Conservation (phyloP, 2,888 invertebrate genomes). For the Neocrepidodera transversa region DNA sequence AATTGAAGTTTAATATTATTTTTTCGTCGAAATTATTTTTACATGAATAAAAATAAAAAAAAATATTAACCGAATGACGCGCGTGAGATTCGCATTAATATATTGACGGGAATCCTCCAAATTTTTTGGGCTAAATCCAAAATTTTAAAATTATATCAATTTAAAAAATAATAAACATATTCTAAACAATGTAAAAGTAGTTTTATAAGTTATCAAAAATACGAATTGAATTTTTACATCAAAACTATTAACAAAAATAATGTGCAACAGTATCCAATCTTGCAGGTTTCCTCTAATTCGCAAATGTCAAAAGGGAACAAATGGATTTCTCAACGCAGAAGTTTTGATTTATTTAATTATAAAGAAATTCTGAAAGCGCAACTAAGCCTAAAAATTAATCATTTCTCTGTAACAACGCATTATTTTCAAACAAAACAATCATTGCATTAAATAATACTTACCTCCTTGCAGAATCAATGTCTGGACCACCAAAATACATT, state of each 20-base stretch:
- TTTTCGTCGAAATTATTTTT: no score
- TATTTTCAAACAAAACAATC: not conserved
- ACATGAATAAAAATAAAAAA: not conserved
- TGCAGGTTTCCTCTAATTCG: conserved; percentile 5
- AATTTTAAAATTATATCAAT: not conserved
- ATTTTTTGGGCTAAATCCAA: not conserved
- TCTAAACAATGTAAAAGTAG: no score
- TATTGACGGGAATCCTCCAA: not conserved
- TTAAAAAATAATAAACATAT: no score
- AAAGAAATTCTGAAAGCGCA: not conserved
- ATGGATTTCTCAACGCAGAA: conserved; percentile 2
- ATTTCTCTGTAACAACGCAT: not conserved
- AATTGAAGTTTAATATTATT: no score
- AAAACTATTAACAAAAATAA: not conserved
- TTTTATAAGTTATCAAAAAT: no score
- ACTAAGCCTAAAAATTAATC: not conserved
- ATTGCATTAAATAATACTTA: conserved; percentile 5
- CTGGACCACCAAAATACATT: conserved; percentile 23
- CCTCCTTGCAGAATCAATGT: conserved; percentile 21
- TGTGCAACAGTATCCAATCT: conserved; percentile 19
- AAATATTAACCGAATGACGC: not conserved
- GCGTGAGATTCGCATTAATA: not conserved
- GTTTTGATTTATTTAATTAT: conserved; percentile 7
- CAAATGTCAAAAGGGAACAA: conserved; percentile 24
- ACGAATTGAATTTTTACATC: no score